Conservation (phyloP, 2,888 invertebrate genomes). For the Cenopis cana region DNA sequence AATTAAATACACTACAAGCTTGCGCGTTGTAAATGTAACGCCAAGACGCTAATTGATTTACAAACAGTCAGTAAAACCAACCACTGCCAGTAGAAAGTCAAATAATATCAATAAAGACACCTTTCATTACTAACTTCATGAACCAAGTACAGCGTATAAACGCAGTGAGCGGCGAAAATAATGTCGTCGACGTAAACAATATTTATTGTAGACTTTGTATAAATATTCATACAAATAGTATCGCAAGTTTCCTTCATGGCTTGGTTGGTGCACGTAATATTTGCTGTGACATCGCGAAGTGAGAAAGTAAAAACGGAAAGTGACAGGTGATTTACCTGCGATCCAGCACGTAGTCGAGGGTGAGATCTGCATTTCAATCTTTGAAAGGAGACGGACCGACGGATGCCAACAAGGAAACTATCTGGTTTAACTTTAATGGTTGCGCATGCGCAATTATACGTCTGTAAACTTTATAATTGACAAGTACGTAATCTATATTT, state of each 20-base stretch:
- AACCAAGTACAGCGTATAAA: constrained; percentile 14
- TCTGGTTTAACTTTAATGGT: constrained; percentile 4
- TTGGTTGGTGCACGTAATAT: constrained; percentile 61
- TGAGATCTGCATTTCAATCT: constrained; percentile 58
- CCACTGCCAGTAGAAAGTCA: constrained; percentile 48
- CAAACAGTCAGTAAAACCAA: constrained; percentile 46
- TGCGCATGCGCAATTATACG: constrained; percentile 27
- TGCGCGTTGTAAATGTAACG: constrained; percentile 35
- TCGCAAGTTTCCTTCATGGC: constrained; percentile 47
- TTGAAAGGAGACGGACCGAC: constrained; percentile 38
- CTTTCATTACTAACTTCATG: constrained; percentile 9
- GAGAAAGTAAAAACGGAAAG: constrained; percentile 71
- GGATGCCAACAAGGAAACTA: constrained; percentile 7
- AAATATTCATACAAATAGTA: constrained; percentile 30
- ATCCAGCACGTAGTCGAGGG: constrained; percentile 53
- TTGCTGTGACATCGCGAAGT: constrained; percentile 57
- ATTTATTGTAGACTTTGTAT: constrained; percentile 18
- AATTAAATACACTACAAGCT: constrained; percentile 4
- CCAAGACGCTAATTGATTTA: constrained; percentile 47
- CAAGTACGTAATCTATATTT: constrained; percentile 18
- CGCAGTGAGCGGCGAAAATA: constrained; percentile 7
- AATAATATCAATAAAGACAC: constrained; percentile 35
- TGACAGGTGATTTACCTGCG: constrained; percentile 60
- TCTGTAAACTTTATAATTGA: constrained; percentile 26
- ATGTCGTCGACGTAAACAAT: neutral